Base-by-base conservation (phyloP, 1,140 invertebrate species). In the Drosophila sp. region DNA sequence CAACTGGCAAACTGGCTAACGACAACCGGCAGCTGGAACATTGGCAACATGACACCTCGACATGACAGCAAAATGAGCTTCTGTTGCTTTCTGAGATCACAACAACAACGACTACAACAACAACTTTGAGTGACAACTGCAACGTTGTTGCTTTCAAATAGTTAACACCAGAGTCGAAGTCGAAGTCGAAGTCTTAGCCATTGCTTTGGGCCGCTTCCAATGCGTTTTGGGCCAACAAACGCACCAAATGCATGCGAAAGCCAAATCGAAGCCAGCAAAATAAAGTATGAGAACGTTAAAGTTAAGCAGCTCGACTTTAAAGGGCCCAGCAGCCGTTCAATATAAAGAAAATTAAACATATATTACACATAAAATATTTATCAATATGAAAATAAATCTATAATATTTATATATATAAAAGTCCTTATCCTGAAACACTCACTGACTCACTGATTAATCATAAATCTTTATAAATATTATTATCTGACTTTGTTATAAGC, bases 11-110 rank as follows among this genome's bases (percentile, higher is more conserved):
- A 43, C 14, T 54, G 48, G 69, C 46, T 36, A 43, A 43, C 43
- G 43, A 13, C 54, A 69, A 56, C 1, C 48, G 72, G 76, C 83
- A 89, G 76, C 79, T 78, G 78, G 51, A 72, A 79, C 83, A 89
- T 89, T 87, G 83, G 83, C 83, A 89, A 87, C 83, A 87, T 87
- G 83, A 87, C 83, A 87, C 83, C 83, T 89, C 84, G 83, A 87
- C 83, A 87, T 87, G 83, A 87, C 83, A 87, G 78, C 83, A 87
- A 87, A 87, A 87, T 87, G 83, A 87, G 83, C 83, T 87, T 87
- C 83, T 87, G 83, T 87, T 83, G 76, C 76, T 58, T 72, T 70
- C 73, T 57, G 58, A 80, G 81, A 87, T 86, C 78, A 50, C 72
- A 70, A 16, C 50, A 50, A 41, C 61, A 65, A 32, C 61, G 71